A percentile compares a stretch with the other conserved stretches of the same genome.
Evolutionary conservation across 2,888 invertebrate genomes (phyloP).

Genomic region (Prionchulus punctatus): DNA sequence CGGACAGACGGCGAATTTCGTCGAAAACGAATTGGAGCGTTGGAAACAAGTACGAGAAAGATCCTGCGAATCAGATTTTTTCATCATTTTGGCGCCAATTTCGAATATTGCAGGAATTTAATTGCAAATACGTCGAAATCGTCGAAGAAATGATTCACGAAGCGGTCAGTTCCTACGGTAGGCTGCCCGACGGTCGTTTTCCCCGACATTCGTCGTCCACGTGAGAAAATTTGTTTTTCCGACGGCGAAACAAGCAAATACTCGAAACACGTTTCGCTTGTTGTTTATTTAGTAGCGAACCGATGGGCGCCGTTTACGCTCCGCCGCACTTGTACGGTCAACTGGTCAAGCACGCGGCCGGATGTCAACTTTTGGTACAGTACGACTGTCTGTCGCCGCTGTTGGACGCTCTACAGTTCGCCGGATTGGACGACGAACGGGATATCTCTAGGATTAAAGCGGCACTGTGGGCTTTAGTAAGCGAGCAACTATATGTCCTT

Average conservation of each 20-base stretch:
- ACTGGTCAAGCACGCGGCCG: constrained; percentile 50
- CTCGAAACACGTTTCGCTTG: not conserved
- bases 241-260: not conserved
- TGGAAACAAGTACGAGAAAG: constrained; percentile 7
- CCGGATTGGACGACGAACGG: constrained; percentile 23
- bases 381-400: constrained; percentile 18
- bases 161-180: constrained; percentile 63
- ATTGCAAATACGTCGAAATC: constrained; percentile 58
- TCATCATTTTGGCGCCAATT: not conserved
- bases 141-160: constrained; percentile 77
- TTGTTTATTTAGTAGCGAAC: constrained; percentile 24
- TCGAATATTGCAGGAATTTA: constrained; percentile 30
- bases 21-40: not conserved
- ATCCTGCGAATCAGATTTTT: too few relatives aligned
- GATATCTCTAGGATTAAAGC: constrained; percentile 58
- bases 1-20: not conserved
- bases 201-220: constrained; percentile 46
- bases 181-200: constrained; percentile 59
- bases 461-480: constrained; percentile 59
- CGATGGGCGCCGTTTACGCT: constrained; percentile 36
- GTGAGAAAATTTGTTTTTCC: too few relatives aligned
- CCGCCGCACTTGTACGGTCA: constrained; percentile 71
- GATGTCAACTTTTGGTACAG: constrained; percentile 23
- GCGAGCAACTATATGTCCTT: too few relatives aligned
- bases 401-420: constrained; percentile 14